Conservation (phyloP, 2,113 vertebrate genomes). For the Oreochromis tanganicae region DNA sequence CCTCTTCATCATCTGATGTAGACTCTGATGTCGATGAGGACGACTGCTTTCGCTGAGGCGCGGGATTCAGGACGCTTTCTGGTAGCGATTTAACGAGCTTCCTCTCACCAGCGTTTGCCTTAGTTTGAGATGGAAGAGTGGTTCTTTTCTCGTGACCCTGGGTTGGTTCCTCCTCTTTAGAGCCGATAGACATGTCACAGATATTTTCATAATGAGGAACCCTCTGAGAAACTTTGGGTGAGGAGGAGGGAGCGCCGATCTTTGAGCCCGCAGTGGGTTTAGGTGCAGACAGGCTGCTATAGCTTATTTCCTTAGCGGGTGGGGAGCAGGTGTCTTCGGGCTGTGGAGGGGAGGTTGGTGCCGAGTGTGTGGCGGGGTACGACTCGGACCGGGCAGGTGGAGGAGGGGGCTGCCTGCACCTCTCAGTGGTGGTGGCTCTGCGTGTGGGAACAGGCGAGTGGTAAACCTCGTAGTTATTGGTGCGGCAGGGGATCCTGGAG, state of each 20-base stretch:
- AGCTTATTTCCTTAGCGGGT: slow-evolving; percentile 59
- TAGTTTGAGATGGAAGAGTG: slow-evolving; percentile 52
- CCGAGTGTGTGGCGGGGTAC: slow-evolving; percentile 71
- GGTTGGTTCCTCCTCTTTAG: slow-evolving; percentile 23
- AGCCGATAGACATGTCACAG: slow-evolving; percentile 21
- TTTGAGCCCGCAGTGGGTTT: slow-evolving; percentile 51
- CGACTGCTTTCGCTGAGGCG: slow-evolving; percentile 45
- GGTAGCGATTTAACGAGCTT: slow-evolving; percentile 61
- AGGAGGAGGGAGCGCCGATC: slow-evolving; percentile 35
- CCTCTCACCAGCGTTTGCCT: slow-evolving; percentile 45
- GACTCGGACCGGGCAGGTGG: slow-evolving; percentile 67
- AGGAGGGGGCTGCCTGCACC: slow-evolving; percentile 62
- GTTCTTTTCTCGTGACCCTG: slow-evolving; percentile 59
- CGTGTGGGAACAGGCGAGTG: slow-evolving; percentile 78
- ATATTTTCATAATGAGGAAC: slow-evolving; percentile 75
- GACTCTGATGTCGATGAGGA: slow-evolving; percentile 59
- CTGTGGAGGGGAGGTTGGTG: slow-evolving; percentile 73
- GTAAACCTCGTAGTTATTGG: slow-evolving; percentile 85
- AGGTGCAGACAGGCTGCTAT: slow-evolving; percentile 66
- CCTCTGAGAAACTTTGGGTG: slow-evolving; percentile 47
- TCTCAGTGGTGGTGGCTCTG: slow-evolving; percentile 73
- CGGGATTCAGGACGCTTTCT: slow-evolving; percentile 40
- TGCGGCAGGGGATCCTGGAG: slow-evolving; percentile 88
- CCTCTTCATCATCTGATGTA: slow-evolving; percentile 64
- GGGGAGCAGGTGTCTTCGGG: slow-evolving; percentile 57